Evolutionary conservation across 2,888 invertebrate genomes (phyloP).

Genomic region (Gari tellinella): DNA sequence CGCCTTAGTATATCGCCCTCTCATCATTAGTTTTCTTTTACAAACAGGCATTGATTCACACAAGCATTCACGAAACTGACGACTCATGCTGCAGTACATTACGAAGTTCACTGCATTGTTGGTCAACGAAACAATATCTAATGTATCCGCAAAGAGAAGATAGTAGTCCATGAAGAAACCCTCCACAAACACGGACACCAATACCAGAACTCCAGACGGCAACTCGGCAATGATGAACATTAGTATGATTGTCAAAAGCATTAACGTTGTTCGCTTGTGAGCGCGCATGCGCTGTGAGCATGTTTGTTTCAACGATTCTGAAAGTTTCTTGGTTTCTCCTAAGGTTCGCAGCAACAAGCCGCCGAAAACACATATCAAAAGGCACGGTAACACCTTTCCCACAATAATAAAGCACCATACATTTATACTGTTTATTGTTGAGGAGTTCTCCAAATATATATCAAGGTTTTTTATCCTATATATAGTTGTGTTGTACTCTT

Average conservation of each 20-base stretch:
- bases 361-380: slow-evolving; percentile 90
- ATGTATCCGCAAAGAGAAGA: slow-evolving; percentile 88
- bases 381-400: slow-evolving; percentile 95
- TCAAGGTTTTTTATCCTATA: slow-evolving; percentile 60
- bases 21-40: no score
- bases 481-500: slow-evolving; percentile 49
- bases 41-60: slow-evolving; percentile 85
- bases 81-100: slow-evolving; percentile 96
- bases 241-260: slow-evolving; percentile 90
- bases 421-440: slow-evolving; percentile 85
- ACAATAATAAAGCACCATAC: slow-evolving; percentile 97
- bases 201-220: slow-evolving; percentile 90
- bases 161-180: slow-evolving; percentile 88
- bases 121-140: slow-evolving; percentile 95
- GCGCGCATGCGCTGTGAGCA: slow-evolving; percentile 67
- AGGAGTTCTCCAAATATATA: slow-evolving; percentile 43
- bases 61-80: slow-evolving; percentile 91
- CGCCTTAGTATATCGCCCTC: no score
- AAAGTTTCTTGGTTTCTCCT: slow-evolving; percentile 70
- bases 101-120: slow-evolving; percentile 97
- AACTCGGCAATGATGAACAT: slow-evolving; percentile 95
- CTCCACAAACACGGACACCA: slow-evolving; percentile 92
- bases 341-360: slow-evolving; percentile 84
- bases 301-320: slow-evolving; percentile 69
- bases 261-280: slow-evolving; percentile 91